Evolutionary conservation across 1,140 invertebrate species (phyloP).

Genomic region (Neomicropteryx cornuta): DNA sequence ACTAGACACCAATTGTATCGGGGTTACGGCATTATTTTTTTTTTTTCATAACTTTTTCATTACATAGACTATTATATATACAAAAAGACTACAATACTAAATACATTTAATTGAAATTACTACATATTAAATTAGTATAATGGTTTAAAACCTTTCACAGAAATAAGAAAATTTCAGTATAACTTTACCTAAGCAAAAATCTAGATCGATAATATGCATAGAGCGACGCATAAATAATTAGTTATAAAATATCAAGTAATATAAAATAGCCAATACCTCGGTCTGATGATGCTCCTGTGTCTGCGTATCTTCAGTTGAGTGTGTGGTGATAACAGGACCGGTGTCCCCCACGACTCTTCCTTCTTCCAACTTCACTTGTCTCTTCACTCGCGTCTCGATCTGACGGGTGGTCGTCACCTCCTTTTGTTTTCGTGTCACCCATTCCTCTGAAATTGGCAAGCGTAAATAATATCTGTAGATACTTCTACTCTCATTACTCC

Average conservation of each 20-base stretch:
- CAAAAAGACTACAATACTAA: too few relatives aligned
- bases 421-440: conserved; percentile 77
- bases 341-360: conserved; percentile 80
- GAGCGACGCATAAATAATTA: background rate
- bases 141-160: too few relatives aligned
- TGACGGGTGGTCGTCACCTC: conserved; percentile 80
- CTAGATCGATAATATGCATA: too few relatives aligned
- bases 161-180: too few relatives aligned
- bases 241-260: background rate
- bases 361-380: conserved; percentile 81
- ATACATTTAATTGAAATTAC: too few relatives aligned
- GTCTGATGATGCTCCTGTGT: conserved; percentile 78
- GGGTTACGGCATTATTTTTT: too few relatives aligned
- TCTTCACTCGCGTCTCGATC: conserved; percentile 78
- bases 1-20: too few relatives aligned
- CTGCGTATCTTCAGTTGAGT: conserved; percentile 77
- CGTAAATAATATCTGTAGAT: conserved; percentile 1
- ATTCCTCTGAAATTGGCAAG: conserved; percentile 62
- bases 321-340: conserved; percentile 80
- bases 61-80: too few relatives aligned
- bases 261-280: conserved; percentile 47
- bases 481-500: too few relatives aligned
- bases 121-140: too few relatives aligned
- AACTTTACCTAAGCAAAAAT: too few relatives aligned
- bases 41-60: too few relatives aligned